phyloP scores from a whole-genome alignment of 2,113 vertebrate genomes.

The Dipodomys stephensi region DNA sequence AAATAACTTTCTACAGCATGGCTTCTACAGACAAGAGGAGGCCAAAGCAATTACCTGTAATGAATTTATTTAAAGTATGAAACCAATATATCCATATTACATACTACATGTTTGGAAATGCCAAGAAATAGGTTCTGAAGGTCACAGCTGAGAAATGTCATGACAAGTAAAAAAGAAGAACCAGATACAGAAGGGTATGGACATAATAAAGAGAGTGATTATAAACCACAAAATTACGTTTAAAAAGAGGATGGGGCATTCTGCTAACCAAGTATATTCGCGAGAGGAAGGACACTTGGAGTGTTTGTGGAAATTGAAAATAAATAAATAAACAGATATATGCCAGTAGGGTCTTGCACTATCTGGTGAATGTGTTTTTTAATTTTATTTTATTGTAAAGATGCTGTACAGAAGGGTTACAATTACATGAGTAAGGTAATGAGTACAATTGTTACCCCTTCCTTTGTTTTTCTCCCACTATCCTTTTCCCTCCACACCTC shows the following conservation, averaged over 20 bases:
- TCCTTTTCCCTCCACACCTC: too few species aligned
- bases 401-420: too few species aligned
- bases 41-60: background rate
- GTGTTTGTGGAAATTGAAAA: background rate
- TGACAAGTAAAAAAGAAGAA: background rate
- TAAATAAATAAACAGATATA: background rate
- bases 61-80: background rate
- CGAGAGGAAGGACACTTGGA: background rate
- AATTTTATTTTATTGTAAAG: too few species aligned
- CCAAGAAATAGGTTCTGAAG: background rate
- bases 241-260: background rate
- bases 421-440: too few species aligned
- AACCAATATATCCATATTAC: background rate
- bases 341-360: background rate
- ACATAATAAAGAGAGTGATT: background rate
- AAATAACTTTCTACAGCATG: background rate
- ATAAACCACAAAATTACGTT: background rate
- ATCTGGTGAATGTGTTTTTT: background rate
- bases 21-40: slow-evolving; percentile 4
- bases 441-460: too few species aligned
- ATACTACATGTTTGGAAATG: background rate
- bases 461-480: too few species aligned
- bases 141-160: background rate
- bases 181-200: background rate
- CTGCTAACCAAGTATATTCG: background rate